Evolutionary conservation across 2,888 invertebrate species (phyloP).

Genomic region (Dascillus cervinus): DNA sequence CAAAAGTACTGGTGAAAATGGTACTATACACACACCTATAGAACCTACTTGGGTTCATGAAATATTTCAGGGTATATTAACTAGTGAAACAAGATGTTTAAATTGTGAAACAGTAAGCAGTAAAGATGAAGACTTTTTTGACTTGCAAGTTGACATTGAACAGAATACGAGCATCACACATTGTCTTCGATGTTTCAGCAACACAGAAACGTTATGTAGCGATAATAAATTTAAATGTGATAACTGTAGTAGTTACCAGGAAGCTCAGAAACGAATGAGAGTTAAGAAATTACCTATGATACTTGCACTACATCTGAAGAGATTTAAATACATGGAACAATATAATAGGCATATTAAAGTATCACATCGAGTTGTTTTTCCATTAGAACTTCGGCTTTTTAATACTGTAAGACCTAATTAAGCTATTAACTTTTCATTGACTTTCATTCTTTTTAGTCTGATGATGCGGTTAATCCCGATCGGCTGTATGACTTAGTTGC

Average conservation of each 20-base stretch:
- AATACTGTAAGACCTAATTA: slow-evolving; percentile 73
- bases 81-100: slow-evolving; percentile 97
- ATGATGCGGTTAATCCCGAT: slow-evolving; percentile 97
- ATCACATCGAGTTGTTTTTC: slow-evolving; percentile 98
- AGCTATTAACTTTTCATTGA: not conserved
- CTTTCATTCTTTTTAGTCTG: slow-evolving; percentile 59
- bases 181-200: slow-evolving; percentile 95
- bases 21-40: slow-evolving; percentile 46
- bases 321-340: slow-evolving; percentile 97
- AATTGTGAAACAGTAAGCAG: slow-evolving; percentile 99
- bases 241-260: slow-evolving; percentile 98
- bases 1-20: slow-evolving; percentile 50
- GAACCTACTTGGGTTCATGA: slow-evolving; percentile 99
- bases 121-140: slow-evolving; percentile 99
- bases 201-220: slow-evolving; percentile 96
- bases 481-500: slow-evolving; percentile 97
- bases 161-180: slow-evolving; percentile 99
- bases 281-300: slow-evolving; percentile 98
- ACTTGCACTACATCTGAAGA: slow-evolving; percentile 92
- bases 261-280: slow-evolving; percentile 97
- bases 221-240: slow-evolving; percentile 99
- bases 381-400: slow-evolving; percentile 92
- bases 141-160: slow-evolving; percentile 98
- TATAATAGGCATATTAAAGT: slow-evolving; percentile 98
- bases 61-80: slow-evolving; percentile 98